These are phyloP conservation scores for Entomyzon cyanotis DNA, from an alignment of 2,113 vertebrate genomes.

Conservation along the genomic window DNA sequence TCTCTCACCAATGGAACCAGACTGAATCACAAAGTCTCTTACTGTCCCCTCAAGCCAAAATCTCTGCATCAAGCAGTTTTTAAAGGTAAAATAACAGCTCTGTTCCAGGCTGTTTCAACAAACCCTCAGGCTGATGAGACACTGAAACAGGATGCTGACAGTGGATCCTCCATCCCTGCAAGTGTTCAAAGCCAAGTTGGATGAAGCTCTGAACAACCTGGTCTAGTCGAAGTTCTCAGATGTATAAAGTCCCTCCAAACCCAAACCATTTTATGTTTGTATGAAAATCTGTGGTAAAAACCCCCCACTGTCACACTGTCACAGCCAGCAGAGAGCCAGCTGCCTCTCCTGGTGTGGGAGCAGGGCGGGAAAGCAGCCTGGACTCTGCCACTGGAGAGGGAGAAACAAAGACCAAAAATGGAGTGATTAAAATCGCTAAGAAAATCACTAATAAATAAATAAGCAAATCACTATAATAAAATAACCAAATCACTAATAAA, in stretches of 20 bases:
- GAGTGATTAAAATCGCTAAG: neutral
- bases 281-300: neutral
- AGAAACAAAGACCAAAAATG: fast-evolving
- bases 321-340: slow-evolving; percentile 41
- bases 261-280: neutral
- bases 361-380: neutral
- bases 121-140: neutral
- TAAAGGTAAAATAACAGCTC: neutral
- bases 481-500: neutral
- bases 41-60: fast-evolving
- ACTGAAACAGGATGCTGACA: neutral
- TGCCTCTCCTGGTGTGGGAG: neutral
- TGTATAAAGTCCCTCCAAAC: neutral
- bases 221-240: neutral
- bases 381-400: neutral
- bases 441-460: neutral
- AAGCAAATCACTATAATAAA: neutral
- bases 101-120: fast-evolving
- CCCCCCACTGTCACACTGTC: fast-evolving
- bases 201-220: neutral
- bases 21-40: neutral
- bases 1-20: neutral
- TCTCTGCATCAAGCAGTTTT: neutral
- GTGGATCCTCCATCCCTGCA: neutral
- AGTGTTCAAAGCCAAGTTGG: neutral